Evolutionary conservation across 2,888 invertebrate genomes (phyloP).

Genomic region (Chalcis sispes): DNA sequence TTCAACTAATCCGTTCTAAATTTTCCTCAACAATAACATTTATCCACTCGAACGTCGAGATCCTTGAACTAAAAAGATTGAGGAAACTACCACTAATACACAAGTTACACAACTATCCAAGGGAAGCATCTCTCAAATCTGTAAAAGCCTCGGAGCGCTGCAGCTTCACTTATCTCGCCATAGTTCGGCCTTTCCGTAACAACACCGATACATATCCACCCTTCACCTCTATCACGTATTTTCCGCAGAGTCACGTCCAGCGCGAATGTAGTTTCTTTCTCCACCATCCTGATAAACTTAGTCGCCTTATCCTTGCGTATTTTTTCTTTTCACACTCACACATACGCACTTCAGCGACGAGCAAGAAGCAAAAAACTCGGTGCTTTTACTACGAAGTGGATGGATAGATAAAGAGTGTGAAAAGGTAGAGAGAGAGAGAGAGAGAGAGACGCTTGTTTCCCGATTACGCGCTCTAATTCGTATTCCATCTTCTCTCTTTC

Average conservation of each 20-base stretch:
- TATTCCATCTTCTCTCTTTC: conserved; percentile 30
- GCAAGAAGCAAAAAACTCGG: no score
- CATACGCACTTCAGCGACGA: no score
- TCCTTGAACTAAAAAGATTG: conserved; percentile 3
- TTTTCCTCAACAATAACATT: no score
- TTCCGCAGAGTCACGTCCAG: conserved; percentile 39
- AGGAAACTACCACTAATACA: conserved; percentile 13
- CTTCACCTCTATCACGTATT: not conserved
- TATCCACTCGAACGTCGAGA: not conserved
- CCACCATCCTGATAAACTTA: conserved; percentile 21
- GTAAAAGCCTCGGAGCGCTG: not conserved
- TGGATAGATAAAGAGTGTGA: no score
- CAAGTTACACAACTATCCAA: no score
- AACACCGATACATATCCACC: no score
- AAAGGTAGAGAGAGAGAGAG: not conserved
- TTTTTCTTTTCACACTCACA: not conserved
- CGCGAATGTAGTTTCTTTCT: conserved; percentile 16
- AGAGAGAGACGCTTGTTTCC: conserved; percentile 54
- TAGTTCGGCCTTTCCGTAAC: not conserved
- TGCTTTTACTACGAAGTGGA: no score
- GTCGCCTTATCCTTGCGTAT: not conserved
- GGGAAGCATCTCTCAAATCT: not conserved
- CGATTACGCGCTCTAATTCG: conserved; percentile 58
- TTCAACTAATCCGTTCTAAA: no score
- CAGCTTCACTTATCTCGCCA: conserved; percentile 5